Percentiles rank a stretch among this genome's conserved stretches.
These are phyloP conservation scores for Thysanoteuthis rhombus DNA, from an alignment of 2,888 invertebrate species.

Conservation along the genomic window DNA sequence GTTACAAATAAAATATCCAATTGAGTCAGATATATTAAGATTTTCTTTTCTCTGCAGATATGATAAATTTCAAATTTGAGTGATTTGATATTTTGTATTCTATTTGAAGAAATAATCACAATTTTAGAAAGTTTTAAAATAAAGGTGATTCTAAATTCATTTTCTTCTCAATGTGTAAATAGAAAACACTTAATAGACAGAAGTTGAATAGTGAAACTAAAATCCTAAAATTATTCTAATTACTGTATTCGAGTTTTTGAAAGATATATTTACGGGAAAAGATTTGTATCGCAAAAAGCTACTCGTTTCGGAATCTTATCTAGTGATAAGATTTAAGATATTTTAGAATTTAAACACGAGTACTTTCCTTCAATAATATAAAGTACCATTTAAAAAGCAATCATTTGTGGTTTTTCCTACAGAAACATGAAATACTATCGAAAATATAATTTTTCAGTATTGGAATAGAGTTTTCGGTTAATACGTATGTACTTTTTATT, in stretches of 20 bases:
- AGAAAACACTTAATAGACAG: too few relatives aligned
- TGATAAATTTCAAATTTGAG: neutral
- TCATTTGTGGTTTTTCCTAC: too few relatives aligned
- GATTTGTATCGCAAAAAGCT: neutral
- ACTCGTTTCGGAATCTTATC: neutral
- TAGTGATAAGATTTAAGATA: too few relatives aligned
- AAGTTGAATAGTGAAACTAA: too few relatives aligned
- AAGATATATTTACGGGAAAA: neutral
- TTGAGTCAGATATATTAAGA: too few relatives aligned
- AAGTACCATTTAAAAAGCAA: too few relatives aligned
- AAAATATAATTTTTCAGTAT: too few relatives aligned
- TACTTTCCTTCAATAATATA: too few relatives aligned
- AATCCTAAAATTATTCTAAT: neutral
- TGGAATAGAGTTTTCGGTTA: neutral
- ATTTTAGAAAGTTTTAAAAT: neutral
- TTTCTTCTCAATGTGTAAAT: too few relatives aligned
- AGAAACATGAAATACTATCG: too few relatives aligned
- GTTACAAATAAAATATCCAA: too few relatives aligned
- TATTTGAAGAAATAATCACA: neutral
- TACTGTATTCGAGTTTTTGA: neutral
- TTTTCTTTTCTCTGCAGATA: neutral
- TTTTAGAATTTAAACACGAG: too few relatives aligned
- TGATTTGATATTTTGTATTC: neutral
- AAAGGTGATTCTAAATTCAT: neutral
- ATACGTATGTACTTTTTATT: neutral